Percentiles rank a stretch among this genome's conserved stretches.
These are phyloP conservation scores for Polietes domitor DNA, from an alignment of 2,888 invertebrate species.

Conservation along the genomic window DNA sequence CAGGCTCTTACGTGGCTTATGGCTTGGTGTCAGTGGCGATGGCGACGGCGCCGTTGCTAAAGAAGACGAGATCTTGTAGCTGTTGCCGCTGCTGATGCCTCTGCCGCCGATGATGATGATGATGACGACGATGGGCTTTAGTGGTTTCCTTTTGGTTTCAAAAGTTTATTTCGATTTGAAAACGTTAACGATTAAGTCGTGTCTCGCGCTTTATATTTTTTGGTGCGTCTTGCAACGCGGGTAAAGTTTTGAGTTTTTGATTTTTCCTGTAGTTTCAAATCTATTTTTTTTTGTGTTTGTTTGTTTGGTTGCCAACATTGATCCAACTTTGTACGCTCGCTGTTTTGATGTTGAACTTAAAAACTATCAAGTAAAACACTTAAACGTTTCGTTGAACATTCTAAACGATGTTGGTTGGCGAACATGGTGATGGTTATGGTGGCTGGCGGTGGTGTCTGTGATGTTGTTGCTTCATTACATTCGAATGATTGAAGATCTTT, in stretches of 20 bases:
- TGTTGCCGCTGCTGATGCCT: conserved; percentile 34
- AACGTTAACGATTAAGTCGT: conserved; percentile 80
- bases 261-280: background rate
- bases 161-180: conserved; percentile 80
- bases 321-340: conserved; percentile 44
- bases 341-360: conserved; percentile 65
- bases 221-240: conserved; percentile 62
- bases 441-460: background rate
- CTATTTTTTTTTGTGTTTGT: conserved; percentile 29
- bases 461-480: background rate
- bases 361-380: conserved; percentile 63
- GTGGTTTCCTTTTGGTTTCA: conserved; percentile 80
- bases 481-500: background rate
- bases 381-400: conserved; percentile 79
- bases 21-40: conserved; percentile 8
- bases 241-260: conserved; percentile 49
- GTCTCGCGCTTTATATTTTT: conserved; percentile 76
- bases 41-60: conserved; percentile 1
- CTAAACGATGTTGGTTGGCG: conserved; percentile 71
- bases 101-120: conserved; percentile 48
- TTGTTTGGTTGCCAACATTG: conserved; percentile 44
- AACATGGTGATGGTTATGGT: conserved; percentile 54
- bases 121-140: conserved; percentile 73
- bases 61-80: conserved; percentile 45
- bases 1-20: background rate